phyloP scores from a whole-genome alignment of 2,888 invertebrate species.

The Suillia variegata region DNA sequence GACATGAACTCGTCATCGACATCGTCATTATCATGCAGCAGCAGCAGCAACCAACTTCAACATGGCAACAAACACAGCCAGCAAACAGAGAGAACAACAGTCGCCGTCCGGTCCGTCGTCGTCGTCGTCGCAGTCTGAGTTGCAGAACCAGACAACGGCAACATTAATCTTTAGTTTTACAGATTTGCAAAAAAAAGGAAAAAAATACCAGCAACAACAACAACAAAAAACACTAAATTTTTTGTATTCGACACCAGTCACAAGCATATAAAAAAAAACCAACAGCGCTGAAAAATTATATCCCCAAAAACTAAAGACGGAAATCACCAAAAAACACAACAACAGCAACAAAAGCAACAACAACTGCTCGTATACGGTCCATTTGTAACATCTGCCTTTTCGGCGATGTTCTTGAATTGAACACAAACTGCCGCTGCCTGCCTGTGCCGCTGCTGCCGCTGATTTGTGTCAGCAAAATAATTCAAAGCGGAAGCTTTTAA shows the following conservation, averaged over 20 bases:
- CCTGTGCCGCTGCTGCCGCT: too few species aligned
- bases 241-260: too few species aligned
- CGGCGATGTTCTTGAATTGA: slow-evolving; percentile 32
- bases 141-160: slow-evolving; percentile 5
- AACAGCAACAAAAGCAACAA: too few species aligned
- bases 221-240: too few species aligned
- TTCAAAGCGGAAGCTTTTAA: too few species aligned
- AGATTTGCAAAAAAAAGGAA: too few species aligned
- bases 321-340: neutral
- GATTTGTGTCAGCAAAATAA: too few species aligned
- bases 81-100: slow-evolving; percentile 17
- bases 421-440: slow-evolving; percentile 7
- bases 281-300: too few species aligned
- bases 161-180: neutral
- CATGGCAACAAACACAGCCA: too few species aligned
- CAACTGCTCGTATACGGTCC: slow-evolving; percentile 6
- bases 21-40: neutral
- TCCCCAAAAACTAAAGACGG: neutral
- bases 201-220: too few species aligned
- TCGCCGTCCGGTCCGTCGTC: neutral
- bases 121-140: too few species aligned
- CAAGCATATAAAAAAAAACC: neutral
- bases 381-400: slow-evolving; percentile 12
- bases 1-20: neutral
- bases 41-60: neutral